A percentile compares a stretch with the other conserved stretches of the same genome.
phyloP scores from a whole-genome alignment of 2,113 vertebrate genomes.

The Lepus europaeus region DNA sequence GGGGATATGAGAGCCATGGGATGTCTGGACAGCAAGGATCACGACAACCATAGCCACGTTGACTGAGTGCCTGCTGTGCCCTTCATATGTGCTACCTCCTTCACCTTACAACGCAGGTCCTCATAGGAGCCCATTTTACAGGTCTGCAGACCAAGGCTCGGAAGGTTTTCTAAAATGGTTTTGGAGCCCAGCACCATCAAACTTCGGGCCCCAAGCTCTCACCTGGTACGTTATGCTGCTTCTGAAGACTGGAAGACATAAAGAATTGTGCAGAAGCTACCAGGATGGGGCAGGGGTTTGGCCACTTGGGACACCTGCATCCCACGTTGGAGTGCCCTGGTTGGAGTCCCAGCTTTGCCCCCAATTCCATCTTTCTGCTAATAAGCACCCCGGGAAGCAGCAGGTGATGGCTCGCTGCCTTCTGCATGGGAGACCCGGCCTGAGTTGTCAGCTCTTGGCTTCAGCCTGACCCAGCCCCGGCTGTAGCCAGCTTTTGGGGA shows the following conservation, averaged over 20 bases:
- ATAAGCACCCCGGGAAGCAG: no score
- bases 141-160: background rate
- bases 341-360: no score
- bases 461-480: no score
- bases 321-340: no score
- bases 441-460: no score
- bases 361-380: no score
- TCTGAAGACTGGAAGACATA: background rate
- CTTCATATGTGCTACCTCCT: background rate
- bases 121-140: background rate
- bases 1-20: background rate
- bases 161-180: background rate
- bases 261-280: background rate
- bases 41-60: background rate
- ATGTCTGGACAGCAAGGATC: background rate
- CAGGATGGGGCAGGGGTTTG: no score
- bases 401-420: no score
- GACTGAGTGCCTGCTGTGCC: background rate
- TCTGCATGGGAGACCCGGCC: no score
- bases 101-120: background rate
- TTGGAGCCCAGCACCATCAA: background rate
- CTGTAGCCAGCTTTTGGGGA: no score
- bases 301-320: no score
- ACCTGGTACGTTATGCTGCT: background rate
- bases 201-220: constrained; percentile 4